Base-by-base conservation (phyloP, 2,888 invertebrate genomes). In the Drosophila melanocephala region DNA sequence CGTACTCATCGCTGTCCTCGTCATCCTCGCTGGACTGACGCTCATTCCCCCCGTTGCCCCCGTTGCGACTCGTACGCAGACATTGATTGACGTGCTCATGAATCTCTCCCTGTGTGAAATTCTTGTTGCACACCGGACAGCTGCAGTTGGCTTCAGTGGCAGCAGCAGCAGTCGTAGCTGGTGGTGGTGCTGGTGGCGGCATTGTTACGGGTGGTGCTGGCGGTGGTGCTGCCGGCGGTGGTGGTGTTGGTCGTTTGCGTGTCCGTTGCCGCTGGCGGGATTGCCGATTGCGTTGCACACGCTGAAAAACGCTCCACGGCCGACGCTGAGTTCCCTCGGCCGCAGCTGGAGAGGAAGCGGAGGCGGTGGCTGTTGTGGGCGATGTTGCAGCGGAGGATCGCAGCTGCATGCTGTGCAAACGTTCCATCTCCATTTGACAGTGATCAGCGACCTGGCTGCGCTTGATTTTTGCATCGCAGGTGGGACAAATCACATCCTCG, bases 381-480 rank as follows among this genome's bases (percentile, higher is more conserved):
- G 51, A 32, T 10, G 28, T 12, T 1, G 44, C 37, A 5, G 56
- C 73, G 14, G 53, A 12, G 19, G 70, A 63, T 4, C 83, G 67
- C 37, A 80, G n/a, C 47, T 80, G 81, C 68, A 83, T 81, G 12
- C 47, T 74, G 55, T 91, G 89, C 35, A 97, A 94, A 82, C 96
- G 96, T 75, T 97, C 96, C 77, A 98, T 94, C 94, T 98, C 98
- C 74, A 97, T 94, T 57, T 95, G 94, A 79, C 97, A 95, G 94
- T 98, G 98, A 33, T 96, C 94, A 83, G 97, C 97, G n/a, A 98
- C 94, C 93, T 98, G 98, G 2, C 96, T 96, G 3, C 96, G 95
- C 57, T 97, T 94, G 52, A 98, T 95, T 4, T 97, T 97, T 73
- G 97, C 95, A 76, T 98, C 97, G 93, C 98, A 98, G 1, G 97